Base-by-base conservation (phyloP, 2,113 vertebrate genomes). In the Mobula birostris region DNA sequence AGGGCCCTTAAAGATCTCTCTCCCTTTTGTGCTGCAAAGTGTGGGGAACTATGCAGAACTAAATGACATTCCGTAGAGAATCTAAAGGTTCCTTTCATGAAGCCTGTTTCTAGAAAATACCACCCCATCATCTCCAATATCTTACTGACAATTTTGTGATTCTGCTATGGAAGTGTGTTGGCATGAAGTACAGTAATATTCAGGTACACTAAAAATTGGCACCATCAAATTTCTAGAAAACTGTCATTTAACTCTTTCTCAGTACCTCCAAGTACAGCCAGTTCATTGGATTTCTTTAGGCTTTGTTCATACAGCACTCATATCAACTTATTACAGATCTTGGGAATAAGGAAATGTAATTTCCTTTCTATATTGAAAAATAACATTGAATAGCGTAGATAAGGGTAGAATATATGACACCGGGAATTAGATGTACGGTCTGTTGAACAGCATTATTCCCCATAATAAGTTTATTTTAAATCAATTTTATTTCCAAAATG, bases 321-420 rank as follows among this genome's bases (percentile, higher is more conserved):
- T 87, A 87, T 87, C 83, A 88, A 88, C 56, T 61, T 29, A 15
- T 5, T n/a, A 24, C 58, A 88, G 83, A 27, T 27, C 7, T 63
- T 56, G 2, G 9, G 56, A 87, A 63, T 61, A 87, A 11, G 27
- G 83, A 87, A 87, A 87, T 61, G 11, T 63, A 87, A 88, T 88
- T n/a, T 63, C 29, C 56, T 61, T 88, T 63, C 56, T n/a, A 63
- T 88, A 88, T 87, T n/a, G 58, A 56, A 88, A 88, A 88, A n/a
- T 63, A 63, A 63, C 83, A n/a, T 88, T 88, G 83, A n/a, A n/a
- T n/a, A 63, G 11, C 24, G 61, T 24, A 63, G 83, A 88, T 88
- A 87, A 63, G 83, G 83, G 29, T 88, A 6, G 83, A 88, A 63
- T 29, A 56, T 5, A n/a, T 7, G 58, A 63, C 83, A 15, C 14